Evolutionary conservation across 2,797 vertebrate genomes (phyloP).

Genomic region (Streptopelia turtur): DNA sequence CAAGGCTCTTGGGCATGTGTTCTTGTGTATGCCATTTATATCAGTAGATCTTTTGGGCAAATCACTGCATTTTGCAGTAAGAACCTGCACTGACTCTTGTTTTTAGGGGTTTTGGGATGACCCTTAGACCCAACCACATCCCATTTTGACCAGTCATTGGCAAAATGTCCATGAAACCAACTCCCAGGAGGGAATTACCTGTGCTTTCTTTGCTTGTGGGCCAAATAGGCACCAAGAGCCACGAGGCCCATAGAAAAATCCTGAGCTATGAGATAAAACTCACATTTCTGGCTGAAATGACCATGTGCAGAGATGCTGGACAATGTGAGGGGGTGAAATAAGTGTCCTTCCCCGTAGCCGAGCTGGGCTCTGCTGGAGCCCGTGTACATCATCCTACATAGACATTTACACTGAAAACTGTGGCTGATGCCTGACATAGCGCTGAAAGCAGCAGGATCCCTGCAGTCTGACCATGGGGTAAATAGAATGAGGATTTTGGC

Average conservation of each 20-base stretch:
- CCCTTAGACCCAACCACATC: background rate
- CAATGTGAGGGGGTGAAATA: rapidly evolving
- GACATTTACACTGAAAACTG: rapidly evolving
- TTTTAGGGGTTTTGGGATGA: background rate
- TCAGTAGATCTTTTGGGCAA: background rate
- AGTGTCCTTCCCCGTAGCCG: background rate
- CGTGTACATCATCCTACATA: rapidly evolving
- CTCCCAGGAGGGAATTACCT: background rate
- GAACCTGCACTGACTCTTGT: background rate
- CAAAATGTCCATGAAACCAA: background rate
- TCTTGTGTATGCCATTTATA: rapidly evolving
- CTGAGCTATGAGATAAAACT: background rate
- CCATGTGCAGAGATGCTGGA: background rate
- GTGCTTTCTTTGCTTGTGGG: background rate
- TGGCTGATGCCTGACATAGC: background rate
- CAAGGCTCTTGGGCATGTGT: rapidly evolving
- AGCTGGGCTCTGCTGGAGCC: background rate
- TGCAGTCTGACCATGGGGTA: background rate
- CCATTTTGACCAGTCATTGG: rapidly evolving
- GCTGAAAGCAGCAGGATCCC: background rate
- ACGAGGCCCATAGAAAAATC: rapidly evolving
- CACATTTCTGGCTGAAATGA: background rate
- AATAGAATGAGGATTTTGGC: background rate
- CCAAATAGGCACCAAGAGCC: background rate
- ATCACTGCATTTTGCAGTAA: background rate